Evolutionary conservation across 1,140 invertebrate species (phyloP).

Genomic region (Euwallacea similis): DNA sequence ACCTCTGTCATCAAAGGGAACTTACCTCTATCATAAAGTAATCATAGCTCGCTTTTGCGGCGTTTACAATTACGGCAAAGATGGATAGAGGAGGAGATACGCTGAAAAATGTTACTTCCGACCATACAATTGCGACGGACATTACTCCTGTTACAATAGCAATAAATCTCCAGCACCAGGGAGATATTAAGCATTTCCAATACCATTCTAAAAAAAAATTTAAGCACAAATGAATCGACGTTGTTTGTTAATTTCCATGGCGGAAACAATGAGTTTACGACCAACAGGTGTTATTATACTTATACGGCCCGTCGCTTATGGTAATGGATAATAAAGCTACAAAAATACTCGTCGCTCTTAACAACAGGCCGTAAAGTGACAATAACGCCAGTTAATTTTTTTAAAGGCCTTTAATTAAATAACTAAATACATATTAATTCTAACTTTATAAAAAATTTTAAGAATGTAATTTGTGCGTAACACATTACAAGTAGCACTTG

Average conservation of each 20-base stretch:
- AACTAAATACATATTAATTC: neutral
- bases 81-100: conserved; percentile 88
- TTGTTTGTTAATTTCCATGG: too few relatives aligned
- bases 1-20: neutral
- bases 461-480: too few relatives aligned
- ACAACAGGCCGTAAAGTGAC: too few relatives aligned
- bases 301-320: too few relatives aligned
- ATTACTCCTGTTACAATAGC: conserved; percentile 77
- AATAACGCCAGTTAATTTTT: too few relatives aligned
- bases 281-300: too few relatives aligned
- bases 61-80: conserved; percentile 89
- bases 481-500: too few relatives aligned
- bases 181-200: conserved; percentile 84
- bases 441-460: too few relatives aligned
- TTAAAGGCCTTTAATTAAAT: neutral
- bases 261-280: too few relatives aligned
- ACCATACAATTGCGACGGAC: conserved; percentile 94
- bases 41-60: conserved; percentile 80
- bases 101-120: conserved; percentile 97
- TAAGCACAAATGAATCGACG: neutral
- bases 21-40: conserved; percentile 94
- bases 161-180: conserved; percentile 72
- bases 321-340: too few relatives aligned
- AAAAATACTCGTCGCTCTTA: too few relatives aligned
- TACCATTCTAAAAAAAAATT: conserved; percentile 81